Base-by-base conservation (phyloP, 1,140 invertebrate species). In the Adelges cooleyi region DNA sequence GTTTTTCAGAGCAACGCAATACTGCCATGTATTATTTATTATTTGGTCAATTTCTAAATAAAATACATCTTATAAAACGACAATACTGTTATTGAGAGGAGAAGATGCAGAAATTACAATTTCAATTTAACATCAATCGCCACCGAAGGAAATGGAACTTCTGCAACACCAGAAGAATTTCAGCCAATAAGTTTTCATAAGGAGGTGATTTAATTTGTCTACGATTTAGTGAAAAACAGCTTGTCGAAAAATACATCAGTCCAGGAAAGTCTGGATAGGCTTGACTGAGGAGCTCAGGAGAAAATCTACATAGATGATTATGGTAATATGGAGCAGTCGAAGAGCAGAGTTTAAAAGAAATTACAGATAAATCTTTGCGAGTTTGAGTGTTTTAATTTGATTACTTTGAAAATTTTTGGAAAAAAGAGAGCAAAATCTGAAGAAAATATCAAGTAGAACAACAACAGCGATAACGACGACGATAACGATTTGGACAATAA, bases 111-210 rank as follows among this genome's bases (percentile, higher is more conserved):
- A 33, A 33, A 33, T 33, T 33, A 33, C 29, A 33, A 53, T 53
- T 53, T 53, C 17, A 54, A 54, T 54, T 54, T 54, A 17, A 54
- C 36, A 0, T 54, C 33, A 8, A 54, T 54, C n/a, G 40, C 52
- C 18, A 53, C 27, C n/a, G 20, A 54, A 42, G 6, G 0, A 22
- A 40, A 54, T 3, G 15, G 40, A 23, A 54, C 36, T 5, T 48
- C 2, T 62, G 44, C 56, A 0, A 46, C 46, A 46, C 56, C 25
- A 15, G 42, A 46, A 15, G 56, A 62, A 29, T 62, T 62, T 29
- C 42, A 62, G 18, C 17, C n/a, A 29, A 48, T 48, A 29, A 10
- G 40, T 33, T 27, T 62, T 2, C 56, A 62, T 48, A 62, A 62
- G 29, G 25, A 62, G 10, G 9, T 62, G 18, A 49, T 1, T 9